phyloP scores from a whole-genome alignment of 1,140 invertebrate species.

The Drosophila takahashii region DNA sequence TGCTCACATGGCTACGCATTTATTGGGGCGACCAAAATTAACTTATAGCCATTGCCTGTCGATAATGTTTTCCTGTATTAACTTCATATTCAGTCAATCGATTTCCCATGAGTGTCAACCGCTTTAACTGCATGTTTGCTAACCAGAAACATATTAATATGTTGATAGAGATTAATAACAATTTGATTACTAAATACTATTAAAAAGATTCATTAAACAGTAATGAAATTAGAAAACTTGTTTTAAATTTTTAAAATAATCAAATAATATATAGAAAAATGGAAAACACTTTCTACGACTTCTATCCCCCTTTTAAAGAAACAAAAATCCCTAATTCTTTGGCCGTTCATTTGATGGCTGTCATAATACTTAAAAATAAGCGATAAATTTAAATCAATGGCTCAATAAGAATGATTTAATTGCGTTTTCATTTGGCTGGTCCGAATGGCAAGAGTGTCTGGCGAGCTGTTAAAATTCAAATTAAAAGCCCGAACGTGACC shows the following conservation, averaged over 20 bases:
- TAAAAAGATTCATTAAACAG: too few relatives aligned
- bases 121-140: not conserved
- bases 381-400: conserved; percentile 55
- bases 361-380: conserved; percentile 49
- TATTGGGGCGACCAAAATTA: conserved; percentile 21
- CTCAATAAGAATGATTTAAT: conserved; percentile 61
- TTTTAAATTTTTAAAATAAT: too few relatives aligned
- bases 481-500: conserved; percentile 59
- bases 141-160: not conserved
- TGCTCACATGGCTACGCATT: conserved; percentile 37
- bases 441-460: conserved; percentile 18
- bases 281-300: not conserved
- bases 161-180: too few relatives aligned
- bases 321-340: conserved; percentile 1
- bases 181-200: too few relatives aligned
- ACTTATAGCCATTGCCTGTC: conserved; percentile 17
- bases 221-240: not conserved
- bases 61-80: not conserved
- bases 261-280: not conserved
- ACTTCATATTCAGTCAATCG: conserved; percentile 14
- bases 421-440: conserved; percentile 44
- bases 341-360: conserved; percentile 25
- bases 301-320: not conserved
- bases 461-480: conserved; percentile 61
- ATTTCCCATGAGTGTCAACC: conserved; percentile 7